A percentile compares a stretch with the other conserved stretches of the same genome.
Conservation (phyloP, 1,140 invertebrate species). For the Galleria mellonella region DNA sequence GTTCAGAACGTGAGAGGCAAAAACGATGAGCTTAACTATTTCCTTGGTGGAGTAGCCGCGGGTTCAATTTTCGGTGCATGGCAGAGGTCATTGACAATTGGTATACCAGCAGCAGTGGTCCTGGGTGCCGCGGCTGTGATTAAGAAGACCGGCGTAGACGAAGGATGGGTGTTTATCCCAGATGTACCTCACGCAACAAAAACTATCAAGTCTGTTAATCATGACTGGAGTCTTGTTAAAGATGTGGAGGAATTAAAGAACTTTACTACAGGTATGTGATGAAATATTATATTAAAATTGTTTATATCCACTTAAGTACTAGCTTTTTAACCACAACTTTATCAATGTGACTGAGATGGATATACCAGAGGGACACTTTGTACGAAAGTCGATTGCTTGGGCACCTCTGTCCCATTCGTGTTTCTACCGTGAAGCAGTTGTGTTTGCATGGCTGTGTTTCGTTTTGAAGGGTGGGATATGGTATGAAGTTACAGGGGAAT, state of each 20-base stretch:
- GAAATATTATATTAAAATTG: not conserved
- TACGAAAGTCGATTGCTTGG: no score
- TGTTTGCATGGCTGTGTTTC: no score
- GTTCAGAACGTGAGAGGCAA: conserved; percentile 77
- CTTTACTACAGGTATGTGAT: conserved; percentile 36
- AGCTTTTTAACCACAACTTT: not conserved
- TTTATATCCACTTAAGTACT: no score
- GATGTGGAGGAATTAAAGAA: conserved; percentile 49
- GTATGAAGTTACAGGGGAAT: no score
- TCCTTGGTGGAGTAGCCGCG: conserved; percentile 75
- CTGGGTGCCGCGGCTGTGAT: conserved; percentile 71
- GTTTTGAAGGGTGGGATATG: no score
- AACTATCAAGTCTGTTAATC: conserved; percentile 33
- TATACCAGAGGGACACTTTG: no score
- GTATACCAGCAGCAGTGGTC: conserved; percentile 31
- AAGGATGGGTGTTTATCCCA: conserved; percentile 73
- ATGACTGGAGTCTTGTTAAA: conserved; percentile 48
- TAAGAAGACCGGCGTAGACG: conserved; percentile 75
- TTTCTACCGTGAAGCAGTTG: no score
- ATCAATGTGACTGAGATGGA: no score
- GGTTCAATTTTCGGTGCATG: conserved; percentile 76
- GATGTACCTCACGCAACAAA: conserved; percentile 19
- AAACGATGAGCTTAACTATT: conserved; percentile 79
- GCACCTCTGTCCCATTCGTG: no score
- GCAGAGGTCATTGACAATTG: conserved; percentile 44